phyloP scores from a whole-genome alignment of 1,140 invertebrate genomes.

The Drosophila suzukii region DNA sequence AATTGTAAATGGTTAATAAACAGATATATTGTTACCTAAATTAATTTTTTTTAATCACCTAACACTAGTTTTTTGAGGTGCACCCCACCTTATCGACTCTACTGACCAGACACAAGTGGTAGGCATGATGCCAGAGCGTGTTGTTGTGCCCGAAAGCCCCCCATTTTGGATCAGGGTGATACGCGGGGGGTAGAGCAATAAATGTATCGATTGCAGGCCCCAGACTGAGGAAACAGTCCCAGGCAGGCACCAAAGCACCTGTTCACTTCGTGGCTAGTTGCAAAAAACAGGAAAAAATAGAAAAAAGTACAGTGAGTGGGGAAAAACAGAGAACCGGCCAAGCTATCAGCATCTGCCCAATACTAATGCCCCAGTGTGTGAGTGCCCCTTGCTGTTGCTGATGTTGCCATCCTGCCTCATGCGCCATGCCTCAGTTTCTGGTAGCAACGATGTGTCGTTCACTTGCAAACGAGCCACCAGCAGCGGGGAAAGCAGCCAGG shows the following conservation, averaged over 20 bases:
- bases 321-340: slow-evolving; percentile 52
- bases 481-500: slow-evolving; percentile 22
- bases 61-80: neutral
- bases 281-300: slow-evolving; percentile 27
- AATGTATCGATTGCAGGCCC: slow-evolving; percentile 60
- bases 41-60: no score
- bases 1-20: neutral
- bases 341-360: slow-evolving; percentile 75
- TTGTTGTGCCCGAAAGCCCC: slow-evolving; percentile 23
- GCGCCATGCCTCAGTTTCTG: slow-evolving; percentile 22
- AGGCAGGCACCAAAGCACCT: slow-evolving; percentile 49
- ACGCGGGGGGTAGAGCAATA: slow-evolving; percentile 42
- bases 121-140: slow-evolving; percentile 60
- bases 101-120: slow-evolving; percentile 39
- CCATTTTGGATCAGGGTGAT: slow-evolving; percentile 4
- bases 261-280: slow-evolving; percentile 52
- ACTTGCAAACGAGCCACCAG: slow-evolving; percentile 67
- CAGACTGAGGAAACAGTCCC: slow-evolving; percentile 27
- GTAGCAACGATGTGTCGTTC: slow-evolving; percentile 69
- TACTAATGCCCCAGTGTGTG: slow-evolving; percentile 31
- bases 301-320: slow-evolving; percentile 14
- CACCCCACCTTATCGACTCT: slow-evolving; percentile 6
- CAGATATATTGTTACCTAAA: neutral
- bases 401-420: slow-evolving; percentile 11
- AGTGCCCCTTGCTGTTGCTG: slow-evolving; percentile 25